Evolutionary conservation across 2,888 invertebrate genomes (phyloP).

Genomic region (Campopleginae sp.): DNA sequence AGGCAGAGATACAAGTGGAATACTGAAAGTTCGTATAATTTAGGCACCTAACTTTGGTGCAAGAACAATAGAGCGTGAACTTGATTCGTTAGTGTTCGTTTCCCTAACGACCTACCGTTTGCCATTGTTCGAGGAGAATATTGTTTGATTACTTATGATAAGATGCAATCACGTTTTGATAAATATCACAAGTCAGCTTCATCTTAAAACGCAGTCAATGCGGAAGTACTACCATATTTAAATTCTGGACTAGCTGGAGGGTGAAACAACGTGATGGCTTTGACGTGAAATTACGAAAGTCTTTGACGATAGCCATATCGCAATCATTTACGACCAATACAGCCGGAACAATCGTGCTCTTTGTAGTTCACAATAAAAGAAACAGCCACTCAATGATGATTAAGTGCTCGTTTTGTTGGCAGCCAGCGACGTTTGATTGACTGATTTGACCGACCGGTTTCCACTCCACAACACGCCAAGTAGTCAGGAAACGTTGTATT

Average conservation of each 20-base stretch:
- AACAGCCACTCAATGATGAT: too few species aligned
- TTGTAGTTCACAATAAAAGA: not conserved
- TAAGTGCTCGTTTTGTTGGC: not conserved
- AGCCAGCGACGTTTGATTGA: not conserved
- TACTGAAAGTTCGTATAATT: not conserved
- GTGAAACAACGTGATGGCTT: not conserved
- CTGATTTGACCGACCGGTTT: conserved; percentile 1
- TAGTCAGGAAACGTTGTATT: conserved; percentile 13
- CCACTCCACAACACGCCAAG: conserved; percentile 8
- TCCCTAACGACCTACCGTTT: not conserved
- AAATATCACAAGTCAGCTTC: not conserved
- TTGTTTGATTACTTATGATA: not conserved
- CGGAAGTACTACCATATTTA: not conserved
- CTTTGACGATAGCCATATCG: not conserved
- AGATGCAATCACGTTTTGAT: not conserved
- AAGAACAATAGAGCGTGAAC: not conserved
- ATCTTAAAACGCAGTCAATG: not conserved
- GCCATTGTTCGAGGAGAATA: not conserved
- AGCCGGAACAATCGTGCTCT: not conserved
- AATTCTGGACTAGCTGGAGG: not conserved
- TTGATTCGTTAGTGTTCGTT: not conserved
- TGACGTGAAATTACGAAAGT: not conserved
- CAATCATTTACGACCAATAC: not conserved
- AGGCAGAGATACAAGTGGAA: not conserved
- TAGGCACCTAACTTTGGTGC: not conserved